Evolutionary conservation across 2,797 vertebrate species (phyloP).

Genomic region (Delichon dasypus): DNA sequence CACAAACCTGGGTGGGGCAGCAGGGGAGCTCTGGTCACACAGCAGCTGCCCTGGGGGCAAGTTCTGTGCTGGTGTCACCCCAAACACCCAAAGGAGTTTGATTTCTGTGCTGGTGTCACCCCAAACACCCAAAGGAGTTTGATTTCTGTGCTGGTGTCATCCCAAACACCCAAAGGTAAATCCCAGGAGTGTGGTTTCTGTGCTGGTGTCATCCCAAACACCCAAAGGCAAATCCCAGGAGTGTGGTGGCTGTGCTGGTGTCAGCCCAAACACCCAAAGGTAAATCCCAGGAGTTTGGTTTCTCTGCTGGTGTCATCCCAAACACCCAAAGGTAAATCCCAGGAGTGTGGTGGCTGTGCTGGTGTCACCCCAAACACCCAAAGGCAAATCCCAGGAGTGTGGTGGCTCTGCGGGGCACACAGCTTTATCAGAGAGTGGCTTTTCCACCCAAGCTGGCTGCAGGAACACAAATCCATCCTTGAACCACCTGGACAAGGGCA

Average conservation of each 20-base stretch:
- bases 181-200: rapidly evolving
- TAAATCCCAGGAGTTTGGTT: no score
- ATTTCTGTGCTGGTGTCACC: no score
- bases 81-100: rapidly evolving
- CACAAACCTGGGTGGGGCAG: not conserved
- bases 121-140: no score
- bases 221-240: not conserved
- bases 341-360: no score
- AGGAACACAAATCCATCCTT: not conserved
- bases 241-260: no score
- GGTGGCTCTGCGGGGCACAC: not conserved
- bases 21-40: not conserved
- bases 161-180: not conserved
- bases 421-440: not conserved
- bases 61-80: no score
- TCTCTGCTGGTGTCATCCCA: no score
- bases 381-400: not conserved
- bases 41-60: not conserved
- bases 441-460: not conserved
- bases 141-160: no score
- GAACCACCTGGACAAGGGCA: rapidly evolving
- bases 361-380: not conserved
- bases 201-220: rapidly evolving
- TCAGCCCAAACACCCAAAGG: no score
- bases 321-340: not conserved